Evolutionary conservation across 2,113 vertebrate genomes (phyloP).

Genomic region (Mirounga angustirostris): DNA sequence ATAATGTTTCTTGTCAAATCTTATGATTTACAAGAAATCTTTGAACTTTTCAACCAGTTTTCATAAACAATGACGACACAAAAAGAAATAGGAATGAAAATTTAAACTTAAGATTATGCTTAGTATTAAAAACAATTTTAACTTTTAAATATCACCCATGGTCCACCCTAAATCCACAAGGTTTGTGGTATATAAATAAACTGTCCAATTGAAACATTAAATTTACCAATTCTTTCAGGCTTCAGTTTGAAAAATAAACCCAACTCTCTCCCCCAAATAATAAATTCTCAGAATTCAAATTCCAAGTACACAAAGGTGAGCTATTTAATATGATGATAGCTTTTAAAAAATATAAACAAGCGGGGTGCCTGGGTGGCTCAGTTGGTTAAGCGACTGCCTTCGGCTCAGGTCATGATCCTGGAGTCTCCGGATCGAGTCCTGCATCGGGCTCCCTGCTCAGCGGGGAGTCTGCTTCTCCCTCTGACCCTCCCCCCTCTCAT

Average conservation of each 20-base stretch:
- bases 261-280: background rate
- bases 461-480: no score
- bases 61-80: conserved; percentile 30
- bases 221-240: background rate
- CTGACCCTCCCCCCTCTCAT: no score
- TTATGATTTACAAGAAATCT: conserved; percentile 47
- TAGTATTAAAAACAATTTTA: conserved; percentile 37
- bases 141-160: background rate
- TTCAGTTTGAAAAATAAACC: conserved; percentile 22
- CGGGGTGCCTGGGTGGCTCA: no score
- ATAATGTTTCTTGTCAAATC: background rate
- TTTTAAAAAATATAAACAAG: background rate
- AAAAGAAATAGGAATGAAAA: conserved; percentile 46
- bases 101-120: background rate
- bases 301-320: background rate
- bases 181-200: background rate
- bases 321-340: background rate
- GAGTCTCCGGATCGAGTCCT: no score
- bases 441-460: no score
- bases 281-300: background rate
- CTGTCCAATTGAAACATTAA: conserved; percentile 44
- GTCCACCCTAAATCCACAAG: background rate
- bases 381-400: no score
- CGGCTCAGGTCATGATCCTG: no score
- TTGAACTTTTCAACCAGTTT: conserved; percentile 54